A percentile compares a stretch with the other conserved stretches of the same genome.
Evolutionary conservation across 2,113 vertebrate species (phyloP).

Genomic region (Ochotona curzoniae): DNA sequence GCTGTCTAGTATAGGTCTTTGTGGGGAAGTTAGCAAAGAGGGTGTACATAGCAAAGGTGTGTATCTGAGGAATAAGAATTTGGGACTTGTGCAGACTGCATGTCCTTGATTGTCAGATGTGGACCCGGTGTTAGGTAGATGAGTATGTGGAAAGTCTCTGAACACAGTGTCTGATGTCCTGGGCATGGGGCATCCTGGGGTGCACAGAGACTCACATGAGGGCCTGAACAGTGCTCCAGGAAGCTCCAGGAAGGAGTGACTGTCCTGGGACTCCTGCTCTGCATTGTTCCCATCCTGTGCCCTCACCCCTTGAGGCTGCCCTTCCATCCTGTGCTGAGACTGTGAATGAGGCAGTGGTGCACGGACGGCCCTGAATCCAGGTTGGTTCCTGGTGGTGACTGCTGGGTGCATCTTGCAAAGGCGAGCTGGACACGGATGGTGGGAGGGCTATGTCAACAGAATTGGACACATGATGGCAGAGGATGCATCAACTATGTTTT

Average conservation of each 20-base stretch:
- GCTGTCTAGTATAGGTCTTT: neutral
- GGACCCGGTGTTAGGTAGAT: neutral
- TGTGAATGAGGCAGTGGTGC: neutral
- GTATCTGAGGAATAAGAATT: neutral
- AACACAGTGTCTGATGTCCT: neutral
- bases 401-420: neutral
- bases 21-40: conserved; percentile 13
- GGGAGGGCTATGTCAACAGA: neutral
- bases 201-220: neutral
- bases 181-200: neutral
- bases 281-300: neutral
- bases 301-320: neutral
- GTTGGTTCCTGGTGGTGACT: neutral
- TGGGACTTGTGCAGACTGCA: neutral
- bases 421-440: neutral
- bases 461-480: neutral
- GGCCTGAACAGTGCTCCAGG: neutral
- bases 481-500: neutral
- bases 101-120: neutral
- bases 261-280: neutral
- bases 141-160: neutral
- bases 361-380: neutral
- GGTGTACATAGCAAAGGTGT: conserved; percentile 1
- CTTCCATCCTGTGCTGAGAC: neutral
- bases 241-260: neutral